phyloP scores from a whole-genome alignment of 2,113 vertebrate species.

The Xenopus tropicalis region DNA sequence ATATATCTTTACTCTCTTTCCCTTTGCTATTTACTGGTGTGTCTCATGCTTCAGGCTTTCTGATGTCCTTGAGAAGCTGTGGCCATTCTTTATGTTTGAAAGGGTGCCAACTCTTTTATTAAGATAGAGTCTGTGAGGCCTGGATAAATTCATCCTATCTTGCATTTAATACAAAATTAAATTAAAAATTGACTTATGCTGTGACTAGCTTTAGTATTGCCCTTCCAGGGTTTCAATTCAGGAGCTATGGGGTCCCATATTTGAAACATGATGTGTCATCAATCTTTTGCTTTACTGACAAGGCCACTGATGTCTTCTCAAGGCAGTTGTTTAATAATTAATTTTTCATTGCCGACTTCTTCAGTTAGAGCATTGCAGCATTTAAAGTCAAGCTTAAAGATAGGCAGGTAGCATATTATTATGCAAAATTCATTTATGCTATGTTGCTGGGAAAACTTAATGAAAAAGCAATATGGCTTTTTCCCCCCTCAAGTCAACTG shows the following conservation, averaged over 20 bases:
- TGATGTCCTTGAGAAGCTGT: conserved; percentile 67
- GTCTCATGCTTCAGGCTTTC: conserved; percentile 64
- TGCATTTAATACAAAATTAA: conserved; percentile 77
- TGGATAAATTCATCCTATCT: conserved; percentile 66
- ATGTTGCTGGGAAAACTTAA: conserved; percentile 57
- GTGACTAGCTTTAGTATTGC: conserved; percentile 59
- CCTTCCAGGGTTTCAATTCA: conserved; percentile 64
- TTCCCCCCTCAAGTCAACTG: conserved; percentile 19
- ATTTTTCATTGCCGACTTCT: conserved; percentile 65
- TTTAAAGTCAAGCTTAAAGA: conserved; percentile 62
- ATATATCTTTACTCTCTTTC: conserved; percentile 64
- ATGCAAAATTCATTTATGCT: conserved; percentile 60
- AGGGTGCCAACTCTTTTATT: conserved; percentile 71
- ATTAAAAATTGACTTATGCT: conserved; percentile 71
- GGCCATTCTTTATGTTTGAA: conserved; percentile 65
- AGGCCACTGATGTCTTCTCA: conserved; percentile 63
- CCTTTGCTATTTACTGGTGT: conserved; percentile 67
- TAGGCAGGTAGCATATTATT: conserved; percentile 66
- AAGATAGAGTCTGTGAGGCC: conserved; percentile 59
- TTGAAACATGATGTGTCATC: conserved; percentile 61
- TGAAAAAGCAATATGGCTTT: conserved; percentile 30
- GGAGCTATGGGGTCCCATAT: conserved; percentile 49
- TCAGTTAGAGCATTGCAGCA: conserved; percentile 71
- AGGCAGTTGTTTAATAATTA: conserved; percentile 74
- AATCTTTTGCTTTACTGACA: conserved; percentile 61